A percentile compares a stretch with the other conserved stretches of the same genome.
These are phyloP conservation scores for Eulemur rufifrons DNA, from an alignment of 2,113 vertebrate species.

Conservation along the genomic window DNA sequence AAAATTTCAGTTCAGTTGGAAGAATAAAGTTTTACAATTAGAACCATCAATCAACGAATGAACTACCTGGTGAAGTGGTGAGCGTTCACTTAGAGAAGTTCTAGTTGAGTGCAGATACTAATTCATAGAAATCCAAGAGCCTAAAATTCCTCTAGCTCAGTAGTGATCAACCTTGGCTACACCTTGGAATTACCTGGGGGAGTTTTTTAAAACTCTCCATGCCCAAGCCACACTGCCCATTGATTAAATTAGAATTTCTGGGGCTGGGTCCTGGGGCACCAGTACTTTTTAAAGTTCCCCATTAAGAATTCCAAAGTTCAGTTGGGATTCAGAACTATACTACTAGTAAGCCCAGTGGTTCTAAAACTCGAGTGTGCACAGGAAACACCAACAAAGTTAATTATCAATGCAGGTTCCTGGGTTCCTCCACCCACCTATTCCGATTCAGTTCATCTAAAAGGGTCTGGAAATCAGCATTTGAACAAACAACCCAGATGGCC, in stretches of 20 bases:
- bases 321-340: background rate
- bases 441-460: background rate
- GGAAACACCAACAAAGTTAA: background rate
- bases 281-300: background rate
- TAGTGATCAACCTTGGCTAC: background rate
- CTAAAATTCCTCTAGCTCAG: background rate
- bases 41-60: background rate
- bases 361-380: background rate
- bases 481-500: background rate
- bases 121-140: background rate
- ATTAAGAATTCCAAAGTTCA: background rate
- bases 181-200: background rate
- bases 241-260: background rate
- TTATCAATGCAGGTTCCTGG: background rate
- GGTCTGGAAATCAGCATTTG: too few relatives aligned
- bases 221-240: rapidly evolving
- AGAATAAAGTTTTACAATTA: background rate
- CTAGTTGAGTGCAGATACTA: background rate
- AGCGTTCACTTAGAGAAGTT: background rate
- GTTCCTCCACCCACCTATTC: background rate
- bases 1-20: background rate
- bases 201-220: background rate
- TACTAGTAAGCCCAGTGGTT: background rate
- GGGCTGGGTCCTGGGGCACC: background rate
- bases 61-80: background rate